phyloP scores from a whole-genome alignment of 2,113 vertebrate genomes.

The Notiomystis cincta region DNA sequence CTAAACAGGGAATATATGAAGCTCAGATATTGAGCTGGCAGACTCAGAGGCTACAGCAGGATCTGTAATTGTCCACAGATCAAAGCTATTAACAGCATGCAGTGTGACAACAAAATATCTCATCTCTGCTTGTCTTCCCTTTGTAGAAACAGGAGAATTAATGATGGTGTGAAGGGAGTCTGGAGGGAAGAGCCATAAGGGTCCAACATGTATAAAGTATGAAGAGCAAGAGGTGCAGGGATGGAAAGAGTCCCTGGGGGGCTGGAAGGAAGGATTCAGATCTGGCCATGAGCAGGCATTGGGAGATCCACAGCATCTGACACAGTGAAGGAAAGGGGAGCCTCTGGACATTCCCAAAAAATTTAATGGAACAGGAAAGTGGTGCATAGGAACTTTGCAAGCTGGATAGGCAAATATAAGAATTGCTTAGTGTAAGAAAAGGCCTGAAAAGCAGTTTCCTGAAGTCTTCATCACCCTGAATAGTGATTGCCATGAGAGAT shows the following conservation, averaged over 20 bases:
- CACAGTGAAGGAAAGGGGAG: not conserved
- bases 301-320: not conserved
- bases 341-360: not conserved
- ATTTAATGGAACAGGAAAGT: not conserved
- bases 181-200: not conserved
- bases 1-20: not conserved
- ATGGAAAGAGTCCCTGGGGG: not conserved
- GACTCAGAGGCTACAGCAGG: not conserved
- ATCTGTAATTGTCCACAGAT: not conserved
- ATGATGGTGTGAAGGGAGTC: not conserved
- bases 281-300: not conserved
- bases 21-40: not conserved
- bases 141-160: not conserved
- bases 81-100: slow-evolving; percentile 15
- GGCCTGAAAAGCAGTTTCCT: not conserved
- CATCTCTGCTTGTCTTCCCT: not conserved
- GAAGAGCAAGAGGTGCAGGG: not conserved
- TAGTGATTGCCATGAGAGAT: not conserved
- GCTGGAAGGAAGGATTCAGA: not conserved
- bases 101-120: not conserved
- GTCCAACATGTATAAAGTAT: not conserved
- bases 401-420: not conserved
- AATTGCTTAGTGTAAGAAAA: not conserved
- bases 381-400: not conserved
- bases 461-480: not conserved